Percentiles rank a stretch among this genome's conserved stretches.
Conservation (phyloP, 2,113 vertebrate species). For the Triplophysa rosa region DNA sequence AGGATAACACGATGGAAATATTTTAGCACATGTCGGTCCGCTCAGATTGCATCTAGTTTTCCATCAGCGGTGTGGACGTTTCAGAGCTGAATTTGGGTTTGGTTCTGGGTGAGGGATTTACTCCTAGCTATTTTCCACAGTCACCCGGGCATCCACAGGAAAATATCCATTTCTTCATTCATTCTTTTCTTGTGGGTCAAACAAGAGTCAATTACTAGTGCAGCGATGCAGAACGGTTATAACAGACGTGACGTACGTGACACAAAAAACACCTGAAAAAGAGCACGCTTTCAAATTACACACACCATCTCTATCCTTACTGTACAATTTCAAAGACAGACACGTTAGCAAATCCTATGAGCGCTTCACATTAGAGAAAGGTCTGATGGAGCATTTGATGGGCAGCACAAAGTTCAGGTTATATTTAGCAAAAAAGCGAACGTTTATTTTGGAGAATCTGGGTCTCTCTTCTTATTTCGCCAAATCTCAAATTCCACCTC, state of each 20-base stretch:
- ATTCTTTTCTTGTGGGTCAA: background rate
- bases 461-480: background rate
- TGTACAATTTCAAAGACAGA: slow-evolving; percentile 10
- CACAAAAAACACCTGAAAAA: too few species aligned
- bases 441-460: too few species aligned
- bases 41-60: too few species aligned
- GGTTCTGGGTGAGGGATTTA: slow-evolving; percentile 3
- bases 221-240: background rate
- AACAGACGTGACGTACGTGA: too few species aligned
- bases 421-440: too few species aligned
- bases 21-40: too few species aligned
- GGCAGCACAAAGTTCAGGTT: too few species aligned
- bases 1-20: too few species aligned
- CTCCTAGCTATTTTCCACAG: slow-evolving; percentile 2
- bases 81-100: background rate
- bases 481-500: background rate
- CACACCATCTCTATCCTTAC: background rate
- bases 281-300: background rate
- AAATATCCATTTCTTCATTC: slow-evolving; percentile 31
- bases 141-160: background rate
- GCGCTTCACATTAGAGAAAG: too few species aligned
- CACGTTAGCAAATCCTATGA: background rate
- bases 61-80: background rate
- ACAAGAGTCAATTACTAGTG: background rate
- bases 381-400: too few species aligned